Evolutionary conservation across 35 echinoderm and acorn worm genomes (phyloP).

Genomic region (Heliocidaris tuberculata): DNA sequence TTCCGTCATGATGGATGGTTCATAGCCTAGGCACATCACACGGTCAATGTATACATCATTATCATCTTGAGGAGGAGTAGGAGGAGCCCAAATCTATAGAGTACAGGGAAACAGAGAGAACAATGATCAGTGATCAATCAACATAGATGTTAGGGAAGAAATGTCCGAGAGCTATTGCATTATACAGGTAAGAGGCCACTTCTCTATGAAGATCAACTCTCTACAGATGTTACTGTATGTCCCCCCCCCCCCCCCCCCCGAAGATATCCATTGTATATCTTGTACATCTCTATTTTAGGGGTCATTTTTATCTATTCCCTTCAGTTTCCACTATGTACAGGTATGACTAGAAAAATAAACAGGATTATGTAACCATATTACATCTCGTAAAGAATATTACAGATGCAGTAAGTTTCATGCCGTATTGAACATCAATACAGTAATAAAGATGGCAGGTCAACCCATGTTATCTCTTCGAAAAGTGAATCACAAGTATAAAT

Average conservation of each 20-base stretch:
- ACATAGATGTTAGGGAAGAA: too few relatives aligned
- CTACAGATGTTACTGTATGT: too few relatives aligned
- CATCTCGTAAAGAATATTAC: background rate
- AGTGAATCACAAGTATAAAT: background rate
- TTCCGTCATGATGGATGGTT: slow-evolving; percentile 82
- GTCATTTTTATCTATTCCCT: background rate
- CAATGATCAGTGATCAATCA: background rate
- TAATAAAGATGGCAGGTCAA: background rate
- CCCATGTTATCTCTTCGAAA: background rate
- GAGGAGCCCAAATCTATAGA: slow-evolving; percentile 93
- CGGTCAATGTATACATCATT: slow-evolving; percentile 96
- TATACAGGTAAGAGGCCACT: too few relatives aligned
- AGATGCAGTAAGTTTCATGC: background rate
- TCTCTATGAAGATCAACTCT: too few relatives aligned
- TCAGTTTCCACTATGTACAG: background rate
- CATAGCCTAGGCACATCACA: slow-evolving; percentile 79
- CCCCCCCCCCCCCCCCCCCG: too few relatives aligned
- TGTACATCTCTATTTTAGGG: background rate
- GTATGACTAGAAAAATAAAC: background rate
- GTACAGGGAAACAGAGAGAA: background rate
- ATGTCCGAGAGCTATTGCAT: too few relatives aligned
- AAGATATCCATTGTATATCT: too few relatives aligned
- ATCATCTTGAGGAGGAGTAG: slow-evolving; percentile 94
- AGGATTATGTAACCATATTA: background rate
- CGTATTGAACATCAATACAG: background rate